Conservation (phyloP, 2,888 invertebrate species). For the Chymomyza fuscimana region DNA sequence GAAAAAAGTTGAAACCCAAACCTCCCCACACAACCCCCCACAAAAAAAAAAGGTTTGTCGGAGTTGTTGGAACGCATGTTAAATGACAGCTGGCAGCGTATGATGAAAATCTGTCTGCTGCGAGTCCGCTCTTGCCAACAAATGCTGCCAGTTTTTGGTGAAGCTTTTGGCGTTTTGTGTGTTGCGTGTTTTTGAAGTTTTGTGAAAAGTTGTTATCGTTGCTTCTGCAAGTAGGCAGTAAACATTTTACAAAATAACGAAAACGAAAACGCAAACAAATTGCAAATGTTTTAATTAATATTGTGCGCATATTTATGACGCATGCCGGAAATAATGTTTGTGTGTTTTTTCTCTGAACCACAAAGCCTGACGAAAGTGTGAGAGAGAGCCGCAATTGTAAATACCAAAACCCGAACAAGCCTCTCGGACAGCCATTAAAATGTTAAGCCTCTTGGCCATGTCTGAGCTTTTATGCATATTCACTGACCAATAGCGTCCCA, state of each 20-base stretch:
- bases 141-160: neutral
- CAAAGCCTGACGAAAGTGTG: neutral
- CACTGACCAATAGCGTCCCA: neutral
- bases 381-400: neutral
- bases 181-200: neutral
- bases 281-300: neutral
- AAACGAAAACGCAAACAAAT: neutral
- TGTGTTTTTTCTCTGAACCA: neutral
- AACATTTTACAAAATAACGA: neutral
- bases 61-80: neutral
- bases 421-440: constrained; percentile 35
- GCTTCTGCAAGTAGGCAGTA: neutral
- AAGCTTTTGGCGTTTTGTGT: neutral
- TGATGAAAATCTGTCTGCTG: neutral
- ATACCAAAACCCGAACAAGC: neutral
- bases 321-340: neutral
- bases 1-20: neutral
- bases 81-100: neutral
- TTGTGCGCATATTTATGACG: neutral
- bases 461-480: neutral
- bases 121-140: neutral
- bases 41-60: neutral
- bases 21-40: too few species aligned
- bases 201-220: neutral
- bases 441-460: constrained; percentile 10